Base-by-base conservation (phyloP, 2,113 vertebrate genomes). In the Mellivora capensis region DNA sequence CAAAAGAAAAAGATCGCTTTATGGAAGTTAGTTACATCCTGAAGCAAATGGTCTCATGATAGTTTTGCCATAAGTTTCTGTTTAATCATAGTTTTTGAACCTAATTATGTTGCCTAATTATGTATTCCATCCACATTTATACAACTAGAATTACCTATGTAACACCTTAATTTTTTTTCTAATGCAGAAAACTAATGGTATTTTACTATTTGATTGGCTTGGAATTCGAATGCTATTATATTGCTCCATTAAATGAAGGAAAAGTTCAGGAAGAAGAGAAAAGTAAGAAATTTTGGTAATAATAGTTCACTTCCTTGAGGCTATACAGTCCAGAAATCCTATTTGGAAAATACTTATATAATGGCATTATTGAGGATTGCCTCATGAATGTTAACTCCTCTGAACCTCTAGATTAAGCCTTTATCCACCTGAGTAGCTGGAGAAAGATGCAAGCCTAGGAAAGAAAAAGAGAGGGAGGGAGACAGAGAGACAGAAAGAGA, bases 191-290 rank as follows among this genome's bases (percentile, higher is more conserved):
- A 95, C 83, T 72, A 72, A 47, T 42, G 3, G 25, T n/a, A 42
- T 77, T 81, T 96, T 97, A 79, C 42, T 90, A 61, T 79, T 88
- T 86, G 49, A 81, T 25, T 83, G 6, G 3, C 20, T 94, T 86
- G 86, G 6, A 91, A 88, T 79, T 87, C 6, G 74, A 91, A 4
- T 87, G n/a, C 3, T 81, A 86, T 76, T 62, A 82, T 62, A 77
- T 62, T 93, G n/a, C 10, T 96, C 54, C 14, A 64, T 71, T 82
- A 77, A 90, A 85, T 89, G 69, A 4, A 61, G 21, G 3, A 39
- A 94, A 77, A 74, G 1, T 61, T 93, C 31, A 79, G 7, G 17
- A 91, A 79, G 6, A 89, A 89, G 57, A 77, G 27, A 57, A 84
- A 69, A 90, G 0, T 42, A 82, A 76, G 21, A 90, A 42, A 31